Conservation (phyloP, 1,140 invertebrate species). For the Polypedilum pembai region DNA sequence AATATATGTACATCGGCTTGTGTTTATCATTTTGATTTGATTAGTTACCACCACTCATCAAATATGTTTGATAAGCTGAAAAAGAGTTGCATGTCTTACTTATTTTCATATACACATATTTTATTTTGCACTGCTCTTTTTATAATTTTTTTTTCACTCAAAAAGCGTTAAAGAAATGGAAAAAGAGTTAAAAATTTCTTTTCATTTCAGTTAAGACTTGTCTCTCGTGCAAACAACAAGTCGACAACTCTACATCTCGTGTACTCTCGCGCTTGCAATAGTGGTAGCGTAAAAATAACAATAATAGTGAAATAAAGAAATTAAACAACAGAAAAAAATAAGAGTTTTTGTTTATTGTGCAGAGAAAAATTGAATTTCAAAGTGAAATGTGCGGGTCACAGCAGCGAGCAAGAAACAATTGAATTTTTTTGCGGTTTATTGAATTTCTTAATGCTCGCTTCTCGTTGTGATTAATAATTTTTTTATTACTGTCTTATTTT, state of each 20-base stretch:
- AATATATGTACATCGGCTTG: too few relatives aligned
- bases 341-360: not conserved
- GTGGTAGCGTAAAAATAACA: slow-evolving; percentile 3
- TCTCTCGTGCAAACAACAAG: not conserved
- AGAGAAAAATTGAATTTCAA: not conserved
- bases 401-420: not conserved
- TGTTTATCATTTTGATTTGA: too few relatives aligned
- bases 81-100: too few relatives aligned
- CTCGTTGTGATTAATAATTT: not conserved
- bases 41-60: too few relatives aligned
- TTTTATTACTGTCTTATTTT: too few relatives aligned
- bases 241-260: slow-evolving; percentile 12
- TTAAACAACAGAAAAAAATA: not conserved
- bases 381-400: slow-evolving; percentile 15
- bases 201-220: slow-evolving; percentile 28
- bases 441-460: not conserved
- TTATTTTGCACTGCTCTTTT: too few relatives aligned
- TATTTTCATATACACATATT: too few relatives aligned
- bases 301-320: not conserved
- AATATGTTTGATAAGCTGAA: too few relatives aligned
- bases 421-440: slow-evolving; percentile 3
- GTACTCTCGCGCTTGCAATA: not conserved
- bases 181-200: slow-evolving; percentile 28
- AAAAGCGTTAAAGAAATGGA: slow-evolving; percentile 17
- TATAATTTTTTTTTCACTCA: too few relatives aligned